These are phyloP conservation scores for Channallabes apus DNA, from an alignment of 2,797 vertebrate genomes.

Conservation along the genomic window DNA sequence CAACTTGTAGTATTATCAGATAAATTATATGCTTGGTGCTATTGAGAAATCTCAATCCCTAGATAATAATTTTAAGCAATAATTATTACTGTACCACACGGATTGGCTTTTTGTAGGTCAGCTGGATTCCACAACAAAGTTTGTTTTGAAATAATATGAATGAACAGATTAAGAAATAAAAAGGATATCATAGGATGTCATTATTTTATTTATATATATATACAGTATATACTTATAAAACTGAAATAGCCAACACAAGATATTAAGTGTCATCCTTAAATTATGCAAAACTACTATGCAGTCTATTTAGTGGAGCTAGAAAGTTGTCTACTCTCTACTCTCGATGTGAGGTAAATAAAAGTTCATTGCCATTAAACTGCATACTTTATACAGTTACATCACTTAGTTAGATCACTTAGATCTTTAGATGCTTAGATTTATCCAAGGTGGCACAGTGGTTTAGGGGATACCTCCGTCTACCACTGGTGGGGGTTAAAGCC, in stretches of 20 bases:
- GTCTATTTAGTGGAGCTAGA: too few species aligned
- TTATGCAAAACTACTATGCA: not conserved
- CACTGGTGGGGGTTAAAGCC: too few species aligned
- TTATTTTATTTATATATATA: not conserved
- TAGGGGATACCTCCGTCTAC: too few species aligned
- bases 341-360: not conserved
- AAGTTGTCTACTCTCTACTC: not conserved
- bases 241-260: not conserved
- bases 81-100: not conserved
- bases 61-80: not conserved
- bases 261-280: not conserved
- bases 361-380: not conserved
- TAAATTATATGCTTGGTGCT: not conserved
- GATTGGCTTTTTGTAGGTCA: not conserved
- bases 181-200: not conserved
- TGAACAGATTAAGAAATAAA: not conserved
- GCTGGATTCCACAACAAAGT: not conserved
- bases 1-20: conserved; percentile 6
- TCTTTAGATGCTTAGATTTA: not conserved
- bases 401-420: not conserved
- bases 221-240: not conserved
- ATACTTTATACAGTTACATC: not conserved
- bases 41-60: not conserved
- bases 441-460: not conserved
- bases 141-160: conserved; percentile 16